A percentile compares a stretch with the other conserved stretches of the same genome.
These are phyloP conservation scores for Dendrocincla tyrannina DNA, from an alignment of 2,797 vertebrate genomes.

Conservation along the genomic window DNA sequence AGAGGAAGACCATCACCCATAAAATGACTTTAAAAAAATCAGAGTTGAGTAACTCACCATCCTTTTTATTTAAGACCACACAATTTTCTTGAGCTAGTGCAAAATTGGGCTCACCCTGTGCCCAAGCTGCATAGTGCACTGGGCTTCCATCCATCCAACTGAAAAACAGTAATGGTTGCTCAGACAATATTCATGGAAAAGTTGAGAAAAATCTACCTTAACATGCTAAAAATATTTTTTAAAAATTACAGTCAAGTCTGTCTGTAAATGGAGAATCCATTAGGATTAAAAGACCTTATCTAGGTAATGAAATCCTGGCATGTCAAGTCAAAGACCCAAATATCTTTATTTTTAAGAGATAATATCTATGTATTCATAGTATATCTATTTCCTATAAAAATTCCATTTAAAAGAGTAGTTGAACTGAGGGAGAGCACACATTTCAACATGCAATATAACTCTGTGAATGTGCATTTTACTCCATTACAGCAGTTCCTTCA, in stretches of 20 bases:
- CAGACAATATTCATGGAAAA: background rate
- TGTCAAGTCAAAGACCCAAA: background rate
- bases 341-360: background rate
- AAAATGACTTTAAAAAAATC: background rate
- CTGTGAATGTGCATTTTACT: background rate
- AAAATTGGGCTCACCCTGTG: conserved; percentile 84
- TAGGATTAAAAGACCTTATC: background rate
- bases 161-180: background rate
- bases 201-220: background rate
- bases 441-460: background rate
- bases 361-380: background rate
- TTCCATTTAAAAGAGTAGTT: background rate
- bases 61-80: conserved; percentile 78
- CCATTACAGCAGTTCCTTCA: background rate
- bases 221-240: background rate
- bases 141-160: conserved; percentile 84
- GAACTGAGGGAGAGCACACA: background rate
- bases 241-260: background rate
- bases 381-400: background rate
- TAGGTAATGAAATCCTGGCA: background rate
- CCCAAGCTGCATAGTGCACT: conserved; percentile 82
- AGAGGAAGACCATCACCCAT: background rate
- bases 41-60: conserved; percentile 74
- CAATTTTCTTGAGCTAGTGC: conserved; percentile 84
- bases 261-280: background rate